phyloP scores from a whole-genome alignment of 2,113 vertebrate species.

The Sylvietta virens region DNA sequence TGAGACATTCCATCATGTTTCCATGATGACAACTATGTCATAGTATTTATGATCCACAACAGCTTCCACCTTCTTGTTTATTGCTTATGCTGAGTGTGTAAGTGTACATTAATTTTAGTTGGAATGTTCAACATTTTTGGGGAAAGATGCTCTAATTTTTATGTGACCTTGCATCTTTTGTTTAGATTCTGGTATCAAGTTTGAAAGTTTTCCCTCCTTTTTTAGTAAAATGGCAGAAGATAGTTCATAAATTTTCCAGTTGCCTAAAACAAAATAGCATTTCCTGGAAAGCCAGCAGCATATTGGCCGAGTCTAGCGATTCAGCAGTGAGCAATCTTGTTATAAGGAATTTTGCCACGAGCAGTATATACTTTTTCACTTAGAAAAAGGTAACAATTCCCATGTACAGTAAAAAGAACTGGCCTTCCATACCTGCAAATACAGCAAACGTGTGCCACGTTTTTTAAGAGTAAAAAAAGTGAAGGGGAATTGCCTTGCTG shows the following conservation, averaged over 20 bases:
- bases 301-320: not conserved
- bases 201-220: not conserved
- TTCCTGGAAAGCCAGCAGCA: not conserved
- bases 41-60: not conserved
- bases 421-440: not conserved
- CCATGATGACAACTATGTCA: not conserved
- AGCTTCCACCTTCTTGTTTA: not conserved
- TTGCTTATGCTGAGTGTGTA: not conserved
- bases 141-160: not conserved
- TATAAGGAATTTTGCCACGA: not conserved
- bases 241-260: not conserved
- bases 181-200: not conserved
- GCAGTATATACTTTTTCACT: not conserved
- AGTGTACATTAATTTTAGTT: not conserved
- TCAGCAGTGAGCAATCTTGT: not conserved
- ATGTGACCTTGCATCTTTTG: not conserved
- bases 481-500: not conserved
- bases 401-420: not conserved
- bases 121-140: not conserved
- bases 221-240: not conserved
- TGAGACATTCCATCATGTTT: not conserved
- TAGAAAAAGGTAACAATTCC: not conserved
- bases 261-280: not conserved
- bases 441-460: not conserved
- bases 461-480: not conserved